Evolutionary conservation across 1,140 invertebrate genomes (phyloP), one percentile per base, ranked within the genome.

Genomic region (Drosophila grimshawi): DNA sequence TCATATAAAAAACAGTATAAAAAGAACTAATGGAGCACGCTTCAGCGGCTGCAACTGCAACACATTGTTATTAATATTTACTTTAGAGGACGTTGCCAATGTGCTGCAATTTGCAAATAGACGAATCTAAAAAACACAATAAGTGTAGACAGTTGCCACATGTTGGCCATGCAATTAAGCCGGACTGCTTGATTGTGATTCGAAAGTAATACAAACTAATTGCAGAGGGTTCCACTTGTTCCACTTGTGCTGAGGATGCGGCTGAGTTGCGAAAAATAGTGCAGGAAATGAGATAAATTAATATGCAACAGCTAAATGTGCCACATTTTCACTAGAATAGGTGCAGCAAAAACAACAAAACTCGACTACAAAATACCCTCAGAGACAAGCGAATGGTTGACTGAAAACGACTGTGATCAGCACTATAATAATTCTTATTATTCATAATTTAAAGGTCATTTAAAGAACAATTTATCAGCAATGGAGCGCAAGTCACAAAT

Each of bases 11-110:
- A 8, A 29, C 7, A 4, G 4, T 43, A 30, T 52, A 56, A 39
- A 10, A 45, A 43, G 57, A 66, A 53, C 41, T 62, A 57, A 67
- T 65, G 70, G 64, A 67, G 39, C 70, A 73, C 56, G 64, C 70
- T 73, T 61, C 63, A 67, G 55, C 57, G 64, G 56, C 33, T 61
- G 35, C 35, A 4, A 45, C 33, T 37, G 4, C 39, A 52, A 19
- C 2, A 19, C 19, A 19, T 19, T 19, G 19, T 19, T 19, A 19
- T 19, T 19, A 32, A 7, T 11, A 30, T 53, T 59, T 30, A 57
- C 56, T 33, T 30, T 27, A 19, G 41, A 43, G 52, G 52, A 33
- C 37, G 35, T 45, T 57, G 55, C 39, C 55, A 57, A 43, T 43
- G 55, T 29, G 39, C 27, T 29, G 55, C 55, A 57, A 57, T 57